A percentile compares a stretch with the other conserved stretches of the same genome.
phyloP scores from a whole-genome alignment of 1,140 invertebrate genomes.

The Cheumatopsyche charites region DNA sequence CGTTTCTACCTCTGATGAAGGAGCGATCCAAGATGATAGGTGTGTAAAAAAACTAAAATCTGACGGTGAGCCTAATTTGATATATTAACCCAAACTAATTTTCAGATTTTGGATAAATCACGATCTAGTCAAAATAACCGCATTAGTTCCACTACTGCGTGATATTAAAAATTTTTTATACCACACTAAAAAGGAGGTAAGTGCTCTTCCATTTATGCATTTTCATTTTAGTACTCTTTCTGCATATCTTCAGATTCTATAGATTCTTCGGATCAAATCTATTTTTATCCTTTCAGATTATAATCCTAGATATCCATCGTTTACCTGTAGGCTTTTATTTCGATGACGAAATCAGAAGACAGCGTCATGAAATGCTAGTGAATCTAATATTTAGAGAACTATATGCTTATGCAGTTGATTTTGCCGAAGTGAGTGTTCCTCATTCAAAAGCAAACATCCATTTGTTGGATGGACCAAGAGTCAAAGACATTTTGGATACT shows the following conservation, averaged over 20 bases:
- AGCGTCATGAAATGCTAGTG: slow-evolving; percentile 60
- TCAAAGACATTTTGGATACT: slow-evolving; percentile 65
- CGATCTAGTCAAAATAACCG: slow-evolving; percentile 63
- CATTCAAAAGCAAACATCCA: slow-evolving; percentile 53
- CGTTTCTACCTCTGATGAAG: neutral
- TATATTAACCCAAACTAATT: slow-evolving; percentile 34
- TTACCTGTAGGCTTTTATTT: slow-evolving; percentile 65
- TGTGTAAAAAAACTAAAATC: slow-evolving; percentile 16
- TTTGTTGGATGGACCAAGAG: slow-evolving; percentile 58
- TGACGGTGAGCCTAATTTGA: neutral
- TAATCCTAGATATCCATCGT: slow-evolving; percentile 68
- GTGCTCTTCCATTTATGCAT: too few relatives aligned
- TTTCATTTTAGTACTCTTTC: too few relatives aligned
- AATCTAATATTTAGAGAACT: slow-evolving; percentile 64
- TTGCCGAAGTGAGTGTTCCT: slow-evolving; percentile 19
- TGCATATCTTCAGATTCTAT: too few relatives aligned
- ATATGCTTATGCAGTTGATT: slow-evolving; percentile 58
- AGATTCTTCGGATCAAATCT: too few relatives aligned
- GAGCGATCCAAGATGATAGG: slow-evolving; percentile 33
- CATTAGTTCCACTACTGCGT: slow-evolving; percentile 60
- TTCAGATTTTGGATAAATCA: slow-evolving; percentile 69
- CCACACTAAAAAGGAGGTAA: slow-evolving; percentile 59
- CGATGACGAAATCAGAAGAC: slow-evolving; percentile 51
- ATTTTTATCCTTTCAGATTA: too few relatives aligned
- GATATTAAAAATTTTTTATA: slow-evolving; percentile 64